phyloP scores from a whole-genome alignment of 2,888 invertebrate species.

The Amblyteles armatorius region DNA sequence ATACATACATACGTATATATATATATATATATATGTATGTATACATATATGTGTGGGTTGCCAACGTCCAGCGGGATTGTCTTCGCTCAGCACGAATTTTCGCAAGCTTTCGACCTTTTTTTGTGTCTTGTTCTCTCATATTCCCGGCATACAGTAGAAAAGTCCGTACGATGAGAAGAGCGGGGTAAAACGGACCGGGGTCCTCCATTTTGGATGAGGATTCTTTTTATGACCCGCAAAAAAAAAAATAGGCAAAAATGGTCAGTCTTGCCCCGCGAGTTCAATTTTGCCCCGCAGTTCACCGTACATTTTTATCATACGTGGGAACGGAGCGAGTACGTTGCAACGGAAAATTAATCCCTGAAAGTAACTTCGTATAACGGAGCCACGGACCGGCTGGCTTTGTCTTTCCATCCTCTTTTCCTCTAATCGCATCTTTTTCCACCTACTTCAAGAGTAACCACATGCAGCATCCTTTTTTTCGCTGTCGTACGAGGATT shows the following conservation, averaged over 20 bases:
- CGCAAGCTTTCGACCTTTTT: not conserved
- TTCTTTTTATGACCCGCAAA: not conserved
- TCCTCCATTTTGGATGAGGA: not conserved
- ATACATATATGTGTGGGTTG: not conserved
- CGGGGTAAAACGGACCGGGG: not conserved
- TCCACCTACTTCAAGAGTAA: constrained; percentile 43
- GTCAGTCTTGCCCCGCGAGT: not conserved
- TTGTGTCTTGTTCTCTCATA: not conserved
- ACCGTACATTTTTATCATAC: not conserved
- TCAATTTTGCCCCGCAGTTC: not conserved
- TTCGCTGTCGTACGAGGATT: constrained; percentile 19
- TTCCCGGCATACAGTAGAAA: not conserved
- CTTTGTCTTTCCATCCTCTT: constrained; percentile 33
- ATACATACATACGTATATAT: not conserved
- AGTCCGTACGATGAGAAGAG: not conserved
- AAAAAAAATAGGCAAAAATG: not conserved
- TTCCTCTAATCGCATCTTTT: constrained; percentile 25
- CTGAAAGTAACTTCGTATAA: constrained; percentile 27
- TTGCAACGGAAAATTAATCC: constrained; percentile 2
- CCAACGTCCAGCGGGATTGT: constrained; percentile 1
- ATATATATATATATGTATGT: not conserved
- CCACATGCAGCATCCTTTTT: constrained; percentile 33
- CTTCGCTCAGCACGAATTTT: constrained; percentile 13
- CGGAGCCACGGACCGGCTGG: not conserved
- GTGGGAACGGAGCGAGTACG: not conserved